phyloP scores from a whole-genome alignment of 1,140 invertebrate species.

The Popillia japonica region DNA sequence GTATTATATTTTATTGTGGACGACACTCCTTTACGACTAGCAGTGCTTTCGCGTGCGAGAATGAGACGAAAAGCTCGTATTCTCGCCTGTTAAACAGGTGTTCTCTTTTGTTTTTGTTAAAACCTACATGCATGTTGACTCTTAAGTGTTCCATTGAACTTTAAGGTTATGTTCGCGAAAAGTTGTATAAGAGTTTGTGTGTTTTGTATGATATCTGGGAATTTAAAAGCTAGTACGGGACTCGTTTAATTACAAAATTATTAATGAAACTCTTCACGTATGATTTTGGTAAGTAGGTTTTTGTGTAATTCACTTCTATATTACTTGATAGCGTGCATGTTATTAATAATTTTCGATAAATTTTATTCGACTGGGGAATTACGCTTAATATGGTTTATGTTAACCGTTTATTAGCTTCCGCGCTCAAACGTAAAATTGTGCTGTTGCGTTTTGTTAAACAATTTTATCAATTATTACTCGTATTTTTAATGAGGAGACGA shows the following conservation, averaged over 20 bases:
- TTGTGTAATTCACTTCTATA: neutral
- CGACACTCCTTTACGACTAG: constrained; percentile 8
- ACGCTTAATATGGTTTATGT: neutral
- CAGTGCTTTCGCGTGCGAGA: constrained; percentile 1
- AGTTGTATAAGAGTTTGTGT: neutral
- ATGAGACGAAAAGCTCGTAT: constrained; percentile 2
- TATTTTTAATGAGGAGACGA: neutral
- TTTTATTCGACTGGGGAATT: neutral
- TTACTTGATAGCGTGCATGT: neutral
- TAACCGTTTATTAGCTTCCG: neutral
- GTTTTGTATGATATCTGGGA: neutral
- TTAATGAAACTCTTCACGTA: constrained; percentile 25
- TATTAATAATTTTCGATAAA: neutral
- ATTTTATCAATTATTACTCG: constrained; percentile 3
- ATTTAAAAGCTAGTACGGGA: neutral
- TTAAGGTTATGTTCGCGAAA: constrained; percentile 27
- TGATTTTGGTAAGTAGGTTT: neutral
- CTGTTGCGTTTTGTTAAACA: constrained; percentile 14
- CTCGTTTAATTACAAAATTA: neutral
- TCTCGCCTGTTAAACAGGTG: constrained; percentile 20
- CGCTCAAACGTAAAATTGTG: constrained; percentile 10
- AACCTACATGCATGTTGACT: constrained; percentile 17
- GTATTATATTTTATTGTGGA: constrained; percentile 26
- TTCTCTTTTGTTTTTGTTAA: constrained; percentile 30
- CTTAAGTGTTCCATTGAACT: constrained; percentile 33